phyloP scores from a whole-genome alignment of 2,113 vertebrate species.

The Podarcis raffonei region DNA sequence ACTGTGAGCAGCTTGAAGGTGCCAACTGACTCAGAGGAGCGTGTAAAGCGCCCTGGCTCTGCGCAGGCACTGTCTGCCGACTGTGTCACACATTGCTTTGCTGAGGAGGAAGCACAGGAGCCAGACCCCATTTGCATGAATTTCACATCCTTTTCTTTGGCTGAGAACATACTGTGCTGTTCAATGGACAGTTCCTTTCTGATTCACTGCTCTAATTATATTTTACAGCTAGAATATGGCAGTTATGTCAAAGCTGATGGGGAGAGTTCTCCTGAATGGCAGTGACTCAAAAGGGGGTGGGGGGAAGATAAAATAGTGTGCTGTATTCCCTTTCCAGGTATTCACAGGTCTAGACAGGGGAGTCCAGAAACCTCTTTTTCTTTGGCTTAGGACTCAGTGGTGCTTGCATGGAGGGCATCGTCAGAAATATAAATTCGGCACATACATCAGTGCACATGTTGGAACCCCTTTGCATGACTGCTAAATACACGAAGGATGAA shows the following conservation, averaged over 20 bases:
- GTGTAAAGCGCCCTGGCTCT: conserved; percentile 26
- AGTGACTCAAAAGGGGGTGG: conserved; percentile 39
- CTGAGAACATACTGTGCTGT: conserved; percentile 61
- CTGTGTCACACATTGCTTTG: conserved; percentile 61
- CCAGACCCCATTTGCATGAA: conserved; percentile 61
- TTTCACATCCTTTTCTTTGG: conserved; percentile 63
- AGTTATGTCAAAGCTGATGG: conserved; percentile 71
- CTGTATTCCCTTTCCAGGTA: conserved; percentile 53
- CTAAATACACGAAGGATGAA: too few species aligned
- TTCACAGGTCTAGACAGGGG: conserved; percentile 37
- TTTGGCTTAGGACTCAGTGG: conserved; percentile 49
- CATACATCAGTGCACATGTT: too few species aligned
- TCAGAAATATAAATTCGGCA: background rate
- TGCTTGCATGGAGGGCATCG: background rate
- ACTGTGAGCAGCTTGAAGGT: conserved; percentile 23
- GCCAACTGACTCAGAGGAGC: conserved; percentile 31
- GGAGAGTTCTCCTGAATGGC: conserved; percentile 65
- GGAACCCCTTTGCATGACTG: too few species aligned
- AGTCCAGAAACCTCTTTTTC: conserved; percentile 39
- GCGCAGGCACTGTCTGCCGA: conserved; percentile 54
- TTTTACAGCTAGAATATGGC: conserved; percentile 70
- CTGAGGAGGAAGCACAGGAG: conserved; percentile 57
- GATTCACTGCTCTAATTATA: conserved; percentile 73
- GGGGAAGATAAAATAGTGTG: background rate
- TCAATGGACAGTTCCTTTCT: conserved; percentile 66